Conservation (phyloP, 2,797 vertebrate species). For the Sylvilagus floridanus region DNA sequence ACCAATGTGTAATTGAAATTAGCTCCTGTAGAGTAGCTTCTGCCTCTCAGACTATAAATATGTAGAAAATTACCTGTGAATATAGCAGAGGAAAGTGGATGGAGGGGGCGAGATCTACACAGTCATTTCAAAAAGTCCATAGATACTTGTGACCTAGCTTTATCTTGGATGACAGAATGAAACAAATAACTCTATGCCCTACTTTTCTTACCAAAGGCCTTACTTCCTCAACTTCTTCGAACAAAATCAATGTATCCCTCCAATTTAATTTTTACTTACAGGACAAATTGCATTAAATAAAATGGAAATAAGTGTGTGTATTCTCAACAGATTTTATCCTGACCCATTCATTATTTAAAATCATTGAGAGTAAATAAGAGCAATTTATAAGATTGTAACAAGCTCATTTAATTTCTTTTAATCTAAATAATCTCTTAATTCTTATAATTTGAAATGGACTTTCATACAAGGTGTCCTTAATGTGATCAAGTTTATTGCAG, state of each 20-base stretch:
- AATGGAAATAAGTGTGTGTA: background rate
- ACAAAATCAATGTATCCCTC: background rate
- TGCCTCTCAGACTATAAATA: slow-evolving; percentile 15
- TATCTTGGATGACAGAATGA: slow-evolving; percentile 1
- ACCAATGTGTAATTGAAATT: slow-evolving; percentile 60
- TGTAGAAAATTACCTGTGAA: background rate
- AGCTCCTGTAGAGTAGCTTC: slow-evolving; percentile 16
- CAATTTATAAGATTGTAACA: background rate
- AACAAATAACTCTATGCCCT: background rate
- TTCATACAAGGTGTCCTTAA: background rate
- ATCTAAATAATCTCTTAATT: background rate
- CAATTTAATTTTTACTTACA: background rate
- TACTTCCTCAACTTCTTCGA: slow-evolving; percentile 51
- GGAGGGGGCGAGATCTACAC: background rate
- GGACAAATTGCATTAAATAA: slow-evolving; percentile 16
- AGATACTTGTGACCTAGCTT: slow-evolving; percentile 19
- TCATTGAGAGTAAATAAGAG: background rate
- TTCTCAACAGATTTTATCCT: background rate
- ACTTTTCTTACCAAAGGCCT: slow-evolving; percentile 31
- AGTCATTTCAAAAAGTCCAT: background rate
- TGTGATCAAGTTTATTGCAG: background rate
- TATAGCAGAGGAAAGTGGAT: background rate
- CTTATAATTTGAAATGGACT: background rate
- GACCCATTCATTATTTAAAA: background rate
- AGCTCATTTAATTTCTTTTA: background rate